Evolutionary conservation across 2,797 vertebrate species (phyloP), one percentile per base, ranked within the genome.

Genomic region (Sebastes baramenuke): DNA sequence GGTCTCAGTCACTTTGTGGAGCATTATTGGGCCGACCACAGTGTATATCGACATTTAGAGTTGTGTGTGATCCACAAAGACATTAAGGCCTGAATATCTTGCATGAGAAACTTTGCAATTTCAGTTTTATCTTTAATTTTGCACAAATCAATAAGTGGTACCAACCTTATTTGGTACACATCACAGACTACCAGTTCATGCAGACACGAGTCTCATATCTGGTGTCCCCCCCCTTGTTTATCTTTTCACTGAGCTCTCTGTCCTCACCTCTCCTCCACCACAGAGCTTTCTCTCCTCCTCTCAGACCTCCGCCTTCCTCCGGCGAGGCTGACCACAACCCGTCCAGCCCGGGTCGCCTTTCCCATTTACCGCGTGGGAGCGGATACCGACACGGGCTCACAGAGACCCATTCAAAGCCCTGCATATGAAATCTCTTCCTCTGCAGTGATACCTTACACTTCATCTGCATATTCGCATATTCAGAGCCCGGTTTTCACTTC

Each of bases 381-480:
- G 89, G 92, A 93, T 92, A 81, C 83, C 9, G 30, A 25, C 58
- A 2, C 10, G 4, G 72, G 62, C 84, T 90, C 87, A 90, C 83
- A 90, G 85, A 90, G 91, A 80, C 79, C 80, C 75, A 76, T 91
- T 94, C 91, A 93, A 94, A 93, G 92, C 42, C 81, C 24, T 9
- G 82, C 85, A 93, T 91, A 83, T 34, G 67, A 91, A 94, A 93
- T 86, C 46, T 84, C 92, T 95, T 95, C 92, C 93, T 93, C 80
- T 70, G 73, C 83, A 73, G 80, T 54, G 91, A 93, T 93, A 91
- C 88, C 74, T 89, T 94, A 93, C 88, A 87, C 89, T 81, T 81
- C 86, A 94, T 95, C 90, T 94, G 90, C 93, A 94, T 94, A 94
- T 91, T 94, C 85, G 88, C 84, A 89, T 90, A 88, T 91, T 89